Evolutionary conservation across 2,888 invertebrate species (phyloP), one percentile per base, ranked within the genome.

Genomic region (Macrostomum cliftonense): DNA sequence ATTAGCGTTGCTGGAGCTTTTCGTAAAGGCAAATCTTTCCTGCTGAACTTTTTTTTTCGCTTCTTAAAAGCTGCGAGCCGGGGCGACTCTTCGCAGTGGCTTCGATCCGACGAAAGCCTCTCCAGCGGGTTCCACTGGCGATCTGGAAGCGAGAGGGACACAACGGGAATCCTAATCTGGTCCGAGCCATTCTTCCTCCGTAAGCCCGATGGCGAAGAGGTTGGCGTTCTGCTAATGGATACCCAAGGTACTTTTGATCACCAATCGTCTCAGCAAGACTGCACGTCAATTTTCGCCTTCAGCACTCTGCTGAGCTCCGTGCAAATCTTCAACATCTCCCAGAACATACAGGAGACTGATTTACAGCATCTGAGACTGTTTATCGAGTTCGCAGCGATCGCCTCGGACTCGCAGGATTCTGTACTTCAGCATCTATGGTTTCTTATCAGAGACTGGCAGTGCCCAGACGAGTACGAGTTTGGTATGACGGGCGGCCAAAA

Each of bases 1-100:
- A 79, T 97, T 52, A 89, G 91, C 12, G 89, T 95, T 43, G 93
- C 93, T n/a, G 93, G 95, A 48, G 91, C 91, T 47, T 95, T 93
- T 71, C 77, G 93, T 47, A 93, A 93, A 73, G 97, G 97, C 57
- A 97, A 95, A 75, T 89, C 89, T 51, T 95, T 97, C 72, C 76
- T 95, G 54, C 76, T 95, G 42, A 91, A 95, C 72, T 95, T 95
- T 74, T 91, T 95, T 68, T 78, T 97, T 42, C 78, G 93, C 62
- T 95, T 87, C 68, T 79, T 93, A 77, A 80, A 82, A 70, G 77
- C 80, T 58, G 79, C 81, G 40, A 20, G 43, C 11, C 21, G 28
- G 5, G 28, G 28, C 28, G 28, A 28, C 9, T 4, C 28, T 28
- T 59, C 16, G 28, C 80, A 82, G 60, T 91, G 91, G 89, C 72